These are phyloP conservation scores for Tangachromis dhanisi DNA, from an alignment of 2,113 vertebrate species.

Conservation along the genomic window DNA sequence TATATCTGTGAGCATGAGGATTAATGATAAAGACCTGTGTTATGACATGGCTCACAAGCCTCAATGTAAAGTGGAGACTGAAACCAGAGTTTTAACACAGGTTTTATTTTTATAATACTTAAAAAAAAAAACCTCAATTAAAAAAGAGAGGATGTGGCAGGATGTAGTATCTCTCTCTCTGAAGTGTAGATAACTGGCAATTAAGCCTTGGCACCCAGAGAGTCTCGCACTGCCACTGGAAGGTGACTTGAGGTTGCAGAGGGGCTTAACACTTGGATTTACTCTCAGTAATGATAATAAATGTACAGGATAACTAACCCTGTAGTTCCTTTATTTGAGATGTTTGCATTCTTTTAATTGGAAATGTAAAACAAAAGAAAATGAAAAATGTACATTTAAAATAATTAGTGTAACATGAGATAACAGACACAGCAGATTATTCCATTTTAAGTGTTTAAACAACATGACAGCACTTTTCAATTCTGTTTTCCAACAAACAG, in stretches of 20 bases:
- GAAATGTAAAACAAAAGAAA: not conserved
- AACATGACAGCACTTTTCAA: not conserved
- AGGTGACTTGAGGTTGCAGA: not conserved
- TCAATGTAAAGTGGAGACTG: not conserved
- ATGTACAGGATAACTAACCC: not conserved
- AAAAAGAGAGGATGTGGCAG: not conserved
- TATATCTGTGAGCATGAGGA: not conserved
- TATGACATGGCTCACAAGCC: not conserved
- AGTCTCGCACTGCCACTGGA: not conserved
- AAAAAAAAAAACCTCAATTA: not conserved
- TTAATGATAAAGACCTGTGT: not conserved
- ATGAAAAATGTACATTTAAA: not conserved
- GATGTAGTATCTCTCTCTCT: not conserved
- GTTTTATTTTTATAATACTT: not conserved
- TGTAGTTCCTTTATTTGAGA: not conserved
- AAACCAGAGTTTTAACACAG: not conserved
- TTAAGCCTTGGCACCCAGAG: not conserved
- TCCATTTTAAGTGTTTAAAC: not conserved
- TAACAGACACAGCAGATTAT: not conserved
- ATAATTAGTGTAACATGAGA: not conserved
- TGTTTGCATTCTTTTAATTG: not conserved
- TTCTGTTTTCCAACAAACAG: not conserved
- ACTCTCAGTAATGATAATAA: not conserved
- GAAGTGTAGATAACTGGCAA: not conserved
- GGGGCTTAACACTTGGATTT: not conserved